These are phyloP conservation scores for Scyliorhinus canicula DNA, from an alignment of 2,797 vertebrate genomes.

Conservation along the genomic window DNA sequence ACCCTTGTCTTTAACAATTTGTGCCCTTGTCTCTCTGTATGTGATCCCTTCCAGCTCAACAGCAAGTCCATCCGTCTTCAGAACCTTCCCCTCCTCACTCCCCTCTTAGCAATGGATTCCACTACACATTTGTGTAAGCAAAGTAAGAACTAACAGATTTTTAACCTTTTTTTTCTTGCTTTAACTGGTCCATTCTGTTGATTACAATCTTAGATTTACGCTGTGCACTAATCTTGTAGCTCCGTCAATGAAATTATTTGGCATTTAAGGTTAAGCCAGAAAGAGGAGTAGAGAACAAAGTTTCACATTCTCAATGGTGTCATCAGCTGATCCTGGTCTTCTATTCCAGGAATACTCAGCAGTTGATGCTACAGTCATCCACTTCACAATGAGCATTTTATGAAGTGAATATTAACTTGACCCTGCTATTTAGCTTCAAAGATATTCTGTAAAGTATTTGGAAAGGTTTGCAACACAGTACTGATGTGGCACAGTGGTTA, in stretches of 20 bases:
- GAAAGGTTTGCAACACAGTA: neutral
- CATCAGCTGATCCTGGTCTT: neutral
- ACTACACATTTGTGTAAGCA: constrained; percentile 98
- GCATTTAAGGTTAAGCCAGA: neutral
- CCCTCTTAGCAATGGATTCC: constrained; percentile 90
- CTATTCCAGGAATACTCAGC: neutral
- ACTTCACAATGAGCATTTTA: no score
- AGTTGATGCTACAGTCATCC: neutral
- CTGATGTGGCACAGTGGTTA: no score
- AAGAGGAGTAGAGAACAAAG: neutral
- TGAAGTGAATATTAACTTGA: neutral
- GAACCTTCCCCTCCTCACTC: constrained; percentile 70
- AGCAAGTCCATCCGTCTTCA: constrained; percentile 70
- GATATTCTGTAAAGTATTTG: neutral
- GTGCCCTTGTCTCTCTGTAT: constrained; percentile 1
- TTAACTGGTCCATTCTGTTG: constrained; percentile 44
- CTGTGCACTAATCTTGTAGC: neutral
- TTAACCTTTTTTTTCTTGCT: constrained; percentile 49
- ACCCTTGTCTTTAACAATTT: constrained; percentile 24
- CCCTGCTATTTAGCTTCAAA: neutral
- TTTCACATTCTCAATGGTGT: neutral
- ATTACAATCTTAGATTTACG: neutral
- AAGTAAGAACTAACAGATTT: constrained; percentile 81
- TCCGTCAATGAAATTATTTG: neutral
- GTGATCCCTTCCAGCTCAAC: constrained; percentile 73